A percentile compares a stretch with the other conserved stretches of the same genome.
Conservation (phyloP, 2,113 vertebrate species). For the Lampris incognitus region DNA sequence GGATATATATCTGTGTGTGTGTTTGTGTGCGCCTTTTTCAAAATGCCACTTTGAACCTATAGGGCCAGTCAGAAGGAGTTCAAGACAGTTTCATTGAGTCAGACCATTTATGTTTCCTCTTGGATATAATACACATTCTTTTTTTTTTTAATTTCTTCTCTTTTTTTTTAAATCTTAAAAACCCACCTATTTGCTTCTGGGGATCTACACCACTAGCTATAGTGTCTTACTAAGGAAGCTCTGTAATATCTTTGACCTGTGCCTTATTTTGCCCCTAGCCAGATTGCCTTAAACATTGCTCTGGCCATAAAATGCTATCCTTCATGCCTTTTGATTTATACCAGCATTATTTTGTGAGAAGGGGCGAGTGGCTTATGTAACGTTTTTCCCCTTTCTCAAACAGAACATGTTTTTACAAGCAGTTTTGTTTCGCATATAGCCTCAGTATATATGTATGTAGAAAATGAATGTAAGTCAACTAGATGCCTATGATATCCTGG, state of each 20-base stretch:
- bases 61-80: constrained; percentile 71
- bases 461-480: constrained; percentile 70
- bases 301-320: constrained; percentile 24
- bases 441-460: constrained; percentile 68
- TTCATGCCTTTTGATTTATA: constrained; percentile 41
- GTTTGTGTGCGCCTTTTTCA: constrained; percentile 33
- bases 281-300: constrained; percentile 39
- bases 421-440: constrained; percentile 61
- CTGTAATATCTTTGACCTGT: constrained; percentile 42
- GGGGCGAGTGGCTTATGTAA: constrained; percentile 51
- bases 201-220: constrained; percentile 70
- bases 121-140: constrained; percentile 20
- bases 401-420: constrained; percentile 46
- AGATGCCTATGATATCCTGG: constrained; percentile 64
- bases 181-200: constrained; percentile 38
- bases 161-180: constrained; percentile 12
- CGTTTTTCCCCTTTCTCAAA: constrained; percentile 32
- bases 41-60: constrained; percentile 72
- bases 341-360: constrained; percentile 50
- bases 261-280: constrained; percentile 69
- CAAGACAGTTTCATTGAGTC: constrained; percentile 58
- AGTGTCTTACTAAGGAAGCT: constrained; percentile 27
- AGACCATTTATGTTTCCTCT: constrained; percentile 27
- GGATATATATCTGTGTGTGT: constrained; percentile 47
- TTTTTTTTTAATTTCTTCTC: constrained; percentile 25